Percentiles rank a stretch among this genome's conserved stretches.
Evolutionary conservation across 2,797 vertebrate genomes (phyloP).

Genomic region (Anabas testudineus): DNA sequence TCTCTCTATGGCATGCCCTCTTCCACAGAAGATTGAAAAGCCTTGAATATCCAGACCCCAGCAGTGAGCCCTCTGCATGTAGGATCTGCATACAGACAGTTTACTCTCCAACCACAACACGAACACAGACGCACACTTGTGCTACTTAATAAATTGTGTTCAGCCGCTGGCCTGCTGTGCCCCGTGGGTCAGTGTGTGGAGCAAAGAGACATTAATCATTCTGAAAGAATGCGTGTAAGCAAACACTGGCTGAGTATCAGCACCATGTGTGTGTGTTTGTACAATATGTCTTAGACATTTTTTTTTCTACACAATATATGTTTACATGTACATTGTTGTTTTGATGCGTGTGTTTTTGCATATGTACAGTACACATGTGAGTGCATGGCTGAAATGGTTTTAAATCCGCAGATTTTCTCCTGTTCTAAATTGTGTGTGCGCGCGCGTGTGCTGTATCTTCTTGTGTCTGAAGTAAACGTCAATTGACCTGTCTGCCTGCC

Average conservation of each 20-base stretch:
- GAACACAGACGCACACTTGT: slow-evolving; percentile 37
- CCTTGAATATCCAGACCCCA: slow-evolving; percentile 50
- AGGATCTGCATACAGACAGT: slow-evolving; percentile 47
- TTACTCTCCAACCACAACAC: slow-evolving; percentile 21
- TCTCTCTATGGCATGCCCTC: slow-evolving; percentile 5
- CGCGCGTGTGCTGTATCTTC: slow-evolving; percentile 15
- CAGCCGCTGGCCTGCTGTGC: slow-evolving; percentile 72
- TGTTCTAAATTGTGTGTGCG: not conserved
- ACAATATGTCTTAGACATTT: too few species aligned
- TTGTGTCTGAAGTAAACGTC: slow-evolving; percentile 47
- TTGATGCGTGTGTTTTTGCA: not conserved
- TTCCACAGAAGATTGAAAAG: slow-evolving; percentile 48
- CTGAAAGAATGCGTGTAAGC: slow-evolving; percentile 60
- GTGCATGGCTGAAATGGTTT: not conserved
- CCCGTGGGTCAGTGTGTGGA: slow-evolving; percentile 71
- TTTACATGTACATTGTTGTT: not conserved
- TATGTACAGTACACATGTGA: not conserved
- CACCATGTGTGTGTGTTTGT: slow-evolving; percentile 24
- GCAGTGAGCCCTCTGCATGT: slow-evolving; percentile 34
- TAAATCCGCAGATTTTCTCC: too few species aligned
- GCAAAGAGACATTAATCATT: slow-evolving; percentile 80
- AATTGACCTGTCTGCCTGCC: slow-evolving; percentile 51
- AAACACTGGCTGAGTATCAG: slow-evolving; percentile 54
- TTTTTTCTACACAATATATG: not conserved
- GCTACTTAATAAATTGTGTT: slow-evolving; percentile 77